Evolutionary conservation across 2,113 vertebrate genomes (phyloP).

Genomic region (Prolemur simus): DNA sequence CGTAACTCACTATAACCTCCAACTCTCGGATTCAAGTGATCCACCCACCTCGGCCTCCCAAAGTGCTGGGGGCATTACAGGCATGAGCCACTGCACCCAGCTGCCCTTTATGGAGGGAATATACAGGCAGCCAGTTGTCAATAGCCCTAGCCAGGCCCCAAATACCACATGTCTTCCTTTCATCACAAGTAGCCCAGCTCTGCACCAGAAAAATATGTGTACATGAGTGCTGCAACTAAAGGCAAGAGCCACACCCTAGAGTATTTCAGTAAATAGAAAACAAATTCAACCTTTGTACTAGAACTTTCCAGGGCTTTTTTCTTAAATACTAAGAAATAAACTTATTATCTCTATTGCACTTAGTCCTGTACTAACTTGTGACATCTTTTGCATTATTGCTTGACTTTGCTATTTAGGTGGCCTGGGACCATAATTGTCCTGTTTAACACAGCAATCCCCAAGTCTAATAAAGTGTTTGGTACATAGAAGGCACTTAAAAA

Average conservation of each 20-base stretch:
- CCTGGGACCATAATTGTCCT: neutral
- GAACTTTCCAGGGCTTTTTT: neutral
- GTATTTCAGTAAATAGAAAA: neutral
- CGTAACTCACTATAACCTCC: no score
- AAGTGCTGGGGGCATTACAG: no score
- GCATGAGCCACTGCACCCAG: no score
- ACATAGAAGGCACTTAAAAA: neutral
- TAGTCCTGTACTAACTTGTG: neutral
- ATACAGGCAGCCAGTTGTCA: neutral
- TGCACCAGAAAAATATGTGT: neutral
- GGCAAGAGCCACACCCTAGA: neutral
- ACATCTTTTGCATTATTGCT: neutral
- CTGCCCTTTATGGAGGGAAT: neutral
- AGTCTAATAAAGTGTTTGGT: neutral
- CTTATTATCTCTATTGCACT: neutral
- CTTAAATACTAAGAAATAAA: neutral
- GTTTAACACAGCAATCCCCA: neutral
- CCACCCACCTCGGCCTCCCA: no score
- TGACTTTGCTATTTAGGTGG: neutral
- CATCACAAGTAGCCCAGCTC: neutral
- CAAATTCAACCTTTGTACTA: neutral
- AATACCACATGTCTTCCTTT: neutral
- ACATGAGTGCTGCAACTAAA: neutral
- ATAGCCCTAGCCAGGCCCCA: neutral
- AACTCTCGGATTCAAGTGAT: no score